Evolutionary conservation across 2,797 vertebrate species (phyloP), one percentile per base, ranked within the genome.

Genomic region (Coregonus ussuriensis): DNA sequence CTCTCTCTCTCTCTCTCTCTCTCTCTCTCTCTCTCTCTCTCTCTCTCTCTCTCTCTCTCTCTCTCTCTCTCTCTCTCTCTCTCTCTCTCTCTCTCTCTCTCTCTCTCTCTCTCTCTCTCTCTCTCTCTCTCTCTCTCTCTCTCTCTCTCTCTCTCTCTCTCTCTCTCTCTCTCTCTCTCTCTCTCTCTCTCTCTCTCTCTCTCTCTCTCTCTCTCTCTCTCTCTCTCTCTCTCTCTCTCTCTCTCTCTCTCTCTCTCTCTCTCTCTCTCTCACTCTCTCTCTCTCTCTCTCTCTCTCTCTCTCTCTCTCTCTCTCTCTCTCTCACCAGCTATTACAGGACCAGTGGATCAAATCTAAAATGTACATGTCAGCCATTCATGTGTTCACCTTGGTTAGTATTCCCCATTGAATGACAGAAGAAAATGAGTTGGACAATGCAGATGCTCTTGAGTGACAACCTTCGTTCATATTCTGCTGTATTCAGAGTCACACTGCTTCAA

Each of bases 251-350:
- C 72, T 71, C 31, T 33, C 16, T 71, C 47, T 72, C 15, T 76
- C 29, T 67, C 54, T 25, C 62, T 74, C 14, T 16, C 6, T 47
- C 70, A 4, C 52, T 47, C 14, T 62, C 31, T 13, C 77, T 73
- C 71, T 53, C 63, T 75, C 72, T 71, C 31, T 33, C 16, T 71
- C 47, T 72, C 15, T 76, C 29, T 67, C 54, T 35, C 62, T 74
- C 14, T 16, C 6, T 47, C 70, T 6, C 47, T 25, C 31, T 29
- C 54, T 37, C 47, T 5, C 18, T 25, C n/a, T 3, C 52, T 47
- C n/a, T 6, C 25, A 7, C 18, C 18, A 56, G 4, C 6, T 33
- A 15, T 67, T 31, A 67, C 65, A 67, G 16, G 14, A 56, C 14
- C 54, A 56, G 54, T 56, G 54, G 54, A 56, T 56, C 54, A 56